Evolutionary conservation across 2,797 vertebrate genomes (phyloP), one percentile per base, ranked within the genome.

Genomic region (Lagocephalus sceleratus): DNA sequence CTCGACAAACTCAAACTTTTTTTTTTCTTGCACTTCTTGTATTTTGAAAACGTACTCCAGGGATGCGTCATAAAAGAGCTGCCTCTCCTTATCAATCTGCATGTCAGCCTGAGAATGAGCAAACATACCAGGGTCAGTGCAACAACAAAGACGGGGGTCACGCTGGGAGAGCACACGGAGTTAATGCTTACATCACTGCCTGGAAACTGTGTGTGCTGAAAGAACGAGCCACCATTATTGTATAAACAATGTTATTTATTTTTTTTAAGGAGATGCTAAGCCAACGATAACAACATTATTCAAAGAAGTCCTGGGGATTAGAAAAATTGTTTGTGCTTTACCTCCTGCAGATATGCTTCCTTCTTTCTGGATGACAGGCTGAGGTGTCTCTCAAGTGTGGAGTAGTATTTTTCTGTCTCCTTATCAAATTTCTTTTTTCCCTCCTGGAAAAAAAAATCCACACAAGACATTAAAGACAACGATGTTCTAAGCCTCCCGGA

Each of bases 381-480:
- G 86, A 99, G 92, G 84, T 99, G 96, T 77, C 95, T 98, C 82
- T 99, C 97, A 68, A 99, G 90, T 21, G 94, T 91, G 41, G 94
- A 95, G 81, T 98, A 98, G 77, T 98, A 99, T 85, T 96, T 99
- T 80, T 99, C 97, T 19, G 94, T 97, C 85, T 99, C 97, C 79
- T 99, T 99, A 89, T 98, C 96, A 69, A 98, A 99, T 77, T 98
- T 99, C 91, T 99, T 99, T 86, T 98, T 99, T 74, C 94, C 96
- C 69, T 99, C 97, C 97, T 85, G 50, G 70, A 68, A 54, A 73
- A 67, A 64, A 41, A 42, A 12, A 35, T 50, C 2, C 51, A 75
- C 9, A 54, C 62, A 17, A 76, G 39, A 75, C 47, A 75, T 20
- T 5, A 62, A 71, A 61, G 47, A 56, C 46, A 59, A 46, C 63